phyloP scores from a whole-genome alignment of 2,797 vertebrate genomes.

The Cottoperca gobio region DNA sequence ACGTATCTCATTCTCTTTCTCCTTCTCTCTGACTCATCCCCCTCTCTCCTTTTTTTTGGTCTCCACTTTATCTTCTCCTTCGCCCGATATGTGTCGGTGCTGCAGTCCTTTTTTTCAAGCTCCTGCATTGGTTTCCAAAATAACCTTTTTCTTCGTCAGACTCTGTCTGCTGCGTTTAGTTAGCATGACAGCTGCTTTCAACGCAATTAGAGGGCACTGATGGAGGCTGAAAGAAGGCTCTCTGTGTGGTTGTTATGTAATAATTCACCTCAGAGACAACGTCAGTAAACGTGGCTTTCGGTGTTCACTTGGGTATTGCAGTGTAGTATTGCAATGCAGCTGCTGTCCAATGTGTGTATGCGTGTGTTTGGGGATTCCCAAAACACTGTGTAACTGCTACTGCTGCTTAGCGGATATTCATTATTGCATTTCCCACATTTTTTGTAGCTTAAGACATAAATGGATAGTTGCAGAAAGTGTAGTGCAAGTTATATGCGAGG shows the following conservation, averaged over 20 bases:
- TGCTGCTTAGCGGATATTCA: constrained; percentile 8
- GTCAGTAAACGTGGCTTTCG: constrained; percentile 50
- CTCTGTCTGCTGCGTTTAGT: constrained; percentile 58
- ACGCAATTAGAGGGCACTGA: constrained; percentile 72
- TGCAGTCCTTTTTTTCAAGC: constrained; percentile 35
- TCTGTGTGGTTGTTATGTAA: constrained; percentile 63
- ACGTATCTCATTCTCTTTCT: background rate
- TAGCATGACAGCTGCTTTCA: constrained; percentile 73
- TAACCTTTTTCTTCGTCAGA: constrained; percentile 53
- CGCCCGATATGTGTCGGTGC: constrained; percentile 46
- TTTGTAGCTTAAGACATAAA: background rate
- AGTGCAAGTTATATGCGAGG: background rate
- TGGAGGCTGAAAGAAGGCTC: constrained; percentile 62
- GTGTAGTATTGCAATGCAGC: constrained; percentile 44
- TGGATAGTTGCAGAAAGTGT: background rate
- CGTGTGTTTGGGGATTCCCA: constrained; percentile 61
- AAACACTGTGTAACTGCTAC: constrained; percentile 17
- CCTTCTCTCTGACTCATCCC: constrained; percentile 36
- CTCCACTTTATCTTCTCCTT: constrained; percentile 16
- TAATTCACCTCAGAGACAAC: constrained; percentile 62
- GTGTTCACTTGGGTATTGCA: constrained; percentile 22
- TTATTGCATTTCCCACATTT: constrained; percentile 4
- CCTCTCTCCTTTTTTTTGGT: background rate
- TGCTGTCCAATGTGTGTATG: constrained; percentile 45
- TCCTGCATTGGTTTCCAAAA: constrained; percentile 65